Evolutionary conservation across 1,140 invertebrate species (phyloP), one percentile per base, ranked within the genome.

Genomic region (Conopomorpha cramerella): DNA sequence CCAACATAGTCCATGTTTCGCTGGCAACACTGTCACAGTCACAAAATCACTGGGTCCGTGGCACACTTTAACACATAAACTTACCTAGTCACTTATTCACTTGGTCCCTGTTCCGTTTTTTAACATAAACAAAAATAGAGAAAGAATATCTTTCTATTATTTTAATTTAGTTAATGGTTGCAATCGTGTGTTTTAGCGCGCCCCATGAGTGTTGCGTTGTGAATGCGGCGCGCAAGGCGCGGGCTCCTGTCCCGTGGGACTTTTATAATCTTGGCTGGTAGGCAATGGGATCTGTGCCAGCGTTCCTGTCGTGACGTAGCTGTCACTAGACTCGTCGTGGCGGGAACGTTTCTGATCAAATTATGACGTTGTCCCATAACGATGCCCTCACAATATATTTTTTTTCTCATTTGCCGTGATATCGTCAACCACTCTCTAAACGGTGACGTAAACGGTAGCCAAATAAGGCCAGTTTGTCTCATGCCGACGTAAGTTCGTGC

Each of bases 61-160:
- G n/a, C n/a, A n/a, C n/a, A n/a, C n/a, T n/a, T n/a, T n/a, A n/a
- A 29, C 28, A 29, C 28, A n/a, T 11, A 10, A 50, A 73, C 68
- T 74, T 74, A 74, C 70, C 70, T 72, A 3, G 56, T 70, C 70
- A 73, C 65, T 71, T 61, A 10, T 38, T 74, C 61, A 72, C 65
- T 74, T 72, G 65, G 65, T 72, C 65, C 66, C 65, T 51, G 10
- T 51, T 56, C 55, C 46, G 52, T 60, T 41, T 51, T 39, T 49
- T 36, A 28, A 51, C 45, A 51, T 18, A 46, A 19, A 38, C 26
- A 13, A 30, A 41, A 34, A 18, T 49, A 58, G 57, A 63, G 51
- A 65, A 65, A 62, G 58, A 63, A 30, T 32, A 57, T 57, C 54
- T 57, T 67, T 56, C 61, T 55, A 50, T 50, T 54, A 14, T 32